Evolutionary conservation across 2,113 vertebrate species (phyloP), one percentile per base, ranked within the genome.

Genomic region (Phyllopteryx taeniolatus): DNA sequence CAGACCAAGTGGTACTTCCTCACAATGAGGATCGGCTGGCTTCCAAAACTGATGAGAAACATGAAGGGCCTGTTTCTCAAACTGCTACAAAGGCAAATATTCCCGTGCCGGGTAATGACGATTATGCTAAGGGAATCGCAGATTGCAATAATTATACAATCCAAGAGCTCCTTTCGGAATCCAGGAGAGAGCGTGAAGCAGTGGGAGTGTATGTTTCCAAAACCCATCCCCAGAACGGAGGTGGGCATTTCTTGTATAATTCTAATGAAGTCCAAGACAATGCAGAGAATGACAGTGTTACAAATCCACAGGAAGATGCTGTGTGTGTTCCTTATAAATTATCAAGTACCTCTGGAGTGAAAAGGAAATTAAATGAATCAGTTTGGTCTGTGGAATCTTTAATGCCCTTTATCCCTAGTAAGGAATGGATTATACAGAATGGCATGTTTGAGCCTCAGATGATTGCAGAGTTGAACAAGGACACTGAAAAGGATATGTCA

Each of bases 371-470:
- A 10, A 79, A 90, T 20, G 76, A 85, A 17, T 92, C 90, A 0
- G 63, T 90, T 27, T 90, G 88, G 91, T 90, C 90, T 3, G 89
- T 92, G 49, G 88, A 90, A 67, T 90, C 88, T 20, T 31, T 90
- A 0, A 33, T 62, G 0, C 73, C 78, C 4, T 90, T 69, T 19
- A 35, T 86, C 19, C 89, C 89, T 19, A 42, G 66, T 4, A 77
- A 72, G 8, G 87, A 86, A 8, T 84, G 82, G 85, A 20, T 88
- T 4, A 27, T 70, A 20, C 78, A 83, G 43, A 87, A 87, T 5
- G 5, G 71, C 0, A 0, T 72, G 19, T n/a, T 71, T 3, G 81
- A 77, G 14, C 27, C 70, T 4, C 53, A 80, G 0, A 57, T 72
- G 0, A 70, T 75, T 11, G 4, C 67, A 14, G 78, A 88, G 46